Evolutionary conservation across 2,797 vertebrate genomes (phyloP).

Genomic region (Heliangelus exortis): DNA sequence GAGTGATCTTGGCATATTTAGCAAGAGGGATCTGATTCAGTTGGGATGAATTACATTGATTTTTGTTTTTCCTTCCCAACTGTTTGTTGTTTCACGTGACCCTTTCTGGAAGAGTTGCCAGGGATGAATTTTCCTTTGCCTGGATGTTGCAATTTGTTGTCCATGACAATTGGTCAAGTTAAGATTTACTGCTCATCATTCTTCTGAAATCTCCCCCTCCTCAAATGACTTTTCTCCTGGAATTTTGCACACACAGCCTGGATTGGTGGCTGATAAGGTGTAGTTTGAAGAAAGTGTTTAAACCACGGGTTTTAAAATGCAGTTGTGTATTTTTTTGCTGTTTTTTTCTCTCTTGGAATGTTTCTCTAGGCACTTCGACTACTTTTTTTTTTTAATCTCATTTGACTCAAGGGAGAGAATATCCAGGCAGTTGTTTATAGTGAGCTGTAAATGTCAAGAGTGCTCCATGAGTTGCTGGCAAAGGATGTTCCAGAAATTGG

Average conservation of each 20-base stretch:
- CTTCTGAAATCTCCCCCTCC: not conserved
- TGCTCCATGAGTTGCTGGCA: not conserved
- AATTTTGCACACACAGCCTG: not conserved
- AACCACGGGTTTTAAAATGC: accelerated
- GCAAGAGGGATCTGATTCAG: not conserved
- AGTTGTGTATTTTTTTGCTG: not conserved
- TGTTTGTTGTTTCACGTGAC: not conserved
- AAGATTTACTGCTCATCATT: not conserved
- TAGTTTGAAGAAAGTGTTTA: not conserved
- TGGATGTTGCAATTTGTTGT: not conserved
- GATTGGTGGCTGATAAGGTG: not conserved
- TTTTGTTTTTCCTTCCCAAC: not conserved
- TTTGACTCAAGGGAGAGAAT: not conserved
- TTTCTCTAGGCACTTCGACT: not conserved
- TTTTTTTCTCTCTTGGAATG: not conserved
- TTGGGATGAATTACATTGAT: not conserved
- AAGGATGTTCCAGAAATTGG: not conserved
- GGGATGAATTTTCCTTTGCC: not conserved
- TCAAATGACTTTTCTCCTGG: not conserved
- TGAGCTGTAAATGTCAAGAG: slow-evolving; percentile 13
- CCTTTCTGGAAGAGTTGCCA: not conserved
- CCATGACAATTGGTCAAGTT: not conserved
- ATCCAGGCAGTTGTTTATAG: slow-evolving; percentile 18
- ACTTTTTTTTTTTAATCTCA: not conserved
- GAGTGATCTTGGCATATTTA: not conserved